phyloP scores from a whole-genome alignment of 2,113 vertebrate species.

The Chiloscyllium plagiosum region DNA sequence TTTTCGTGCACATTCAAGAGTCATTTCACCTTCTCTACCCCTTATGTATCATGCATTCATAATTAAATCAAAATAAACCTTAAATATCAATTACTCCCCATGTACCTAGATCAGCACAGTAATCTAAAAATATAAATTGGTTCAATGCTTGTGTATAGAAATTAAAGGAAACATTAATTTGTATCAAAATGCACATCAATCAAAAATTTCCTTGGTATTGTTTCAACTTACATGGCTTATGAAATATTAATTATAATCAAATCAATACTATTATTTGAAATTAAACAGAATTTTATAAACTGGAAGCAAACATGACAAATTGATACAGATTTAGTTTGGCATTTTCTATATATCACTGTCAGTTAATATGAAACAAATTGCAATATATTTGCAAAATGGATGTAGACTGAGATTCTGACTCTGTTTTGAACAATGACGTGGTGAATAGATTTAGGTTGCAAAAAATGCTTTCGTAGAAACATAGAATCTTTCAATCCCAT shows the following conservation, averaged over 20 bases:
- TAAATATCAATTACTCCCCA: not conserved
- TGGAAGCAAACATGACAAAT: not conserved
- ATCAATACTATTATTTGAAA: not conserved
- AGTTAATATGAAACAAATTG: not conserved
- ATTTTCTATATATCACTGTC: not conserved
- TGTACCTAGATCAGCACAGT: not conserved
- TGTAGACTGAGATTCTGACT: not conserved
- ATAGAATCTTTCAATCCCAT: not conserved
- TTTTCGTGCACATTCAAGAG: not conserved
- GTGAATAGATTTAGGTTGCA: not conserved
- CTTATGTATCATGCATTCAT: not conserved
- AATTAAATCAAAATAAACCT: not conserved
- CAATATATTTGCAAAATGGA: not conserved
- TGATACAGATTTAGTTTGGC: not conserved
- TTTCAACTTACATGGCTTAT: not conserved
- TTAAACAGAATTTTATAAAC: not conserved
- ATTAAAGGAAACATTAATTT: not conserved
- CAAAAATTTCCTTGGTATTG: not conserved
- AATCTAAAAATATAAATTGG: not conserved
- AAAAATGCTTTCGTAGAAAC: not conserved
- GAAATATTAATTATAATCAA: conserved; percentile 14
- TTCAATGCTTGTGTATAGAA: not conserved
- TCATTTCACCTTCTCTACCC: not conserved
- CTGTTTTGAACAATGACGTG: not conserved
- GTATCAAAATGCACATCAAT: not conserved